phyloP scores from a whole-genome alignment of 37 sponge, comb jelly and placozoan genomes.

The Geodia barretti region DNA sequence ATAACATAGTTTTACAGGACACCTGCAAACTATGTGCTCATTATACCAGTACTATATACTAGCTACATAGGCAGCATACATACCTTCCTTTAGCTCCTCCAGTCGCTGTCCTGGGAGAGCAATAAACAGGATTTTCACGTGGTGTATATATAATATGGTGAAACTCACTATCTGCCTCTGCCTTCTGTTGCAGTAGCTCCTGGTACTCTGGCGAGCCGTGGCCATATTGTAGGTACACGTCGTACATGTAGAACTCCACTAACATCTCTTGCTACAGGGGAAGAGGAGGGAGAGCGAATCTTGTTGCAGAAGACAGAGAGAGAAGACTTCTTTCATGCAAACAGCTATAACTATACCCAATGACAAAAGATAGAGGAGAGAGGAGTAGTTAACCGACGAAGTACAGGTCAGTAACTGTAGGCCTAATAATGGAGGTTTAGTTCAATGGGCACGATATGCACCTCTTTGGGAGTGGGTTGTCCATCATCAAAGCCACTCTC shows the following conservation, averaged over 20 bases:
- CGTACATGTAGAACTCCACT: slow-evolving; percentile 21
- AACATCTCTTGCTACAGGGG: slow-evolving; percentile 18
- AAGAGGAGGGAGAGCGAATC: neutral
- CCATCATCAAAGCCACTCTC: slow-evolving; percentile 44
- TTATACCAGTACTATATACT: too few species aligned
- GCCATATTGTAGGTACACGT: slow-evolving; percentile 16
- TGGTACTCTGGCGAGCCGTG: slow-evolving; percentile 31
- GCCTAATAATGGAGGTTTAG: too few species aligned
- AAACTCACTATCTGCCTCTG: slow-evolving; percentile 14
- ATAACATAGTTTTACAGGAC: too few species aligned
- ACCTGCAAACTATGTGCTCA: too few species aligned
- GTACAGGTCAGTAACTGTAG: too few species aligned
- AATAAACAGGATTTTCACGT: neutral
- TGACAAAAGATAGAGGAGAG: too few species aligned
- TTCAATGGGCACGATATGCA: too few species aligned
- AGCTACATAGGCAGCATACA: too few species aligned
- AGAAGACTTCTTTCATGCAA: too few species aligned
- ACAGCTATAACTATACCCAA: too few species aligned
- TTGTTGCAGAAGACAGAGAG: too few species aligned
- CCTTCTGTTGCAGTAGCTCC: slow-evolving; percentile 2
- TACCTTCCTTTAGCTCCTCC: slow-evolving; percentile 3
- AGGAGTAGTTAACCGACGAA: too few species aligned
- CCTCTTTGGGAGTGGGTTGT: neutral
- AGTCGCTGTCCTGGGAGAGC: neutral
- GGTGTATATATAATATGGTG: neutral